phyloP scores from a whole-genome alignment of 2,888 invertebrate species.

The Andrena flavipes region DNA sequence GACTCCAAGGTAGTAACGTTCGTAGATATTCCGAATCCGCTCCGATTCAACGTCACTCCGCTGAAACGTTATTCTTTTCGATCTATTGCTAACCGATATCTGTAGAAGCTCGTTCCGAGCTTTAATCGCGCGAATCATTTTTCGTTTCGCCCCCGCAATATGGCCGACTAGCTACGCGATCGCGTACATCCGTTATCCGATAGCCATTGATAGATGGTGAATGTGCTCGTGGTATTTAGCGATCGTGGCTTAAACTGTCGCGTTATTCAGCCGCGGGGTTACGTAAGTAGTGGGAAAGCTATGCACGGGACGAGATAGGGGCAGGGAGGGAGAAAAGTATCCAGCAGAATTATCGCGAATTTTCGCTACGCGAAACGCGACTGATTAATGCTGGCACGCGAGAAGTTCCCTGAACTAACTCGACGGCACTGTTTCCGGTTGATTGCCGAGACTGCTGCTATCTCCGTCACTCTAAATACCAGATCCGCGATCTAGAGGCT shows the following conservation, averaged over 20 bases:
- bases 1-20: background rate
- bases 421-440: conserved; percentile 28
- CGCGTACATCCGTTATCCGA: background rate
- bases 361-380: conserved; percentile 14
- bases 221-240: background rate
- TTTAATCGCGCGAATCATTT: background rate
- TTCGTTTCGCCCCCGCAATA: background rate
- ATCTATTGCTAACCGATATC: background rate
- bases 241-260: background rate
- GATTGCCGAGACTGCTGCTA: conserved; percentile 13
- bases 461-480: conserved; percentile 14
- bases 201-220: background rate
- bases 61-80: background rate
- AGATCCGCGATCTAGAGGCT: background rate
- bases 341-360: conserved; percentile 20
- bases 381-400: conserved; percentile 44
- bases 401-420: conserved; percentile 19
- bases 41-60: background rate
- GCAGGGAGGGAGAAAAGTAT: conserved; percentile 10
- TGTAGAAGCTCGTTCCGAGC: background rate
- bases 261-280: conserved; percentile 12
- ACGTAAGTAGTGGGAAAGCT: conserved; percentile 5
- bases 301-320: background rate
- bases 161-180: background rate
- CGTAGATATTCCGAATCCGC: background rate